Conservation (phyloP, 2,113 vertebrate species). For the Embiotoca jacksoni region DNA sequence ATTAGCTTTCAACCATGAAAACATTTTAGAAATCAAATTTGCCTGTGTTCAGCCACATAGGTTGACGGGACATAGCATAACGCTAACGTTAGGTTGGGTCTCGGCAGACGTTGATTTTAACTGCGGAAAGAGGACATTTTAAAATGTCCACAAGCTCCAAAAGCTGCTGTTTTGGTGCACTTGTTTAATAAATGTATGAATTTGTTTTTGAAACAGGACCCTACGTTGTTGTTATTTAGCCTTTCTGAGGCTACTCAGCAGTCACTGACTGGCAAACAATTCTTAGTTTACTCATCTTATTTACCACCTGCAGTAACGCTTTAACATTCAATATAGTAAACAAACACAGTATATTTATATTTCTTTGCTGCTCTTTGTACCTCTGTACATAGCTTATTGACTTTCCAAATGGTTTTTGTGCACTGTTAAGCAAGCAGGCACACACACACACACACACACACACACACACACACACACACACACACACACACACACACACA, state of each 20-base stretch:
- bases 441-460: not conserved
- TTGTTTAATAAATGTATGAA: too few species aligned
- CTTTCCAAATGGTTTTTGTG: constrained; percentile 42
- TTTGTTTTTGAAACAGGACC: too few species aligned
- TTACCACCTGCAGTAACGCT: constrained; percentile 18
- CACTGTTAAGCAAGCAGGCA: constrained; percentile 18
- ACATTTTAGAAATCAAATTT: too few species aligned
- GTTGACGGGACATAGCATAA: too few species aligned
- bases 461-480: constrained; percentile 21
- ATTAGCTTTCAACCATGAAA: too few species aligned
- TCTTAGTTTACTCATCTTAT: constrained; percentile 3
- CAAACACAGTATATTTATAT: constrained; percentile 22
- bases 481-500: constrained; percentile 7
- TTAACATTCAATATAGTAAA: constrained; percentile 23
- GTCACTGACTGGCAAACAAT: not conserved
- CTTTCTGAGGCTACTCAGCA: not conserved
- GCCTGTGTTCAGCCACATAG: too few species aligned
- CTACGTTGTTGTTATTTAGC: too few species aligned
- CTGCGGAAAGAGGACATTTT: too few species aligned
- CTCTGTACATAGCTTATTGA: constrained; percentile 25
- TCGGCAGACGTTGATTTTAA: too few species aligned
- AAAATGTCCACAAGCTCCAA: too few species aligned
- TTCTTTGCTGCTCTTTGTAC: constrained; percentile 20
- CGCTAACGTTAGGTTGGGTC: too few species aligned
- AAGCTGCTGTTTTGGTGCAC: too few species aligned